A percentile compares a stretch with the other conserved stretches of the same genome.
Evolutionary conservation across 2,888 invertebrate genomes (phyloP).

Genomic region (Diplazon laetatorius): DNA sequence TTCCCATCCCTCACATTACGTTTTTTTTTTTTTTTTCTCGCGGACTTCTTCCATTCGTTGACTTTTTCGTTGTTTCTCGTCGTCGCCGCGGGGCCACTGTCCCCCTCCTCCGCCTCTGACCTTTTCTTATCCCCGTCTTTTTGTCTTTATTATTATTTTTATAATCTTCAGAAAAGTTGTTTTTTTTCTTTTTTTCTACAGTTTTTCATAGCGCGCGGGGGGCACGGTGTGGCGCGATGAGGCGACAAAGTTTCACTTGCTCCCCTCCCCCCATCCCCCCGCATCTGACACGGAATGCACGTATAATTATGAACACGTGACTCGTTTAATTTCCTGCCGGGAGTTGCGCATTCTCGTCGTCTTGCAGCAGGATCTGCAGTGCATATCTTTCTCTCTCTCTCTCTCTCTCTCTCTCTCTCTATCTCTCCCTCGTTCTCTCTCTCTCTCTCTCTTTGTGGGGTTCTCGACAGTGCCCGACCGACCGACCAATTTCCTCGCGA

Average conservation of each 20-base stretch:
- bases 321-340: conserved; percentile 79
- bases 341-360: conserved; percentile 65
- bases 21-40: conserved; percentile 26
- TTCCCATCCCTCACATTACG: conserved; percentile 30
- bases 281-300: conserved; percentile 67
- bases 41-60: conserved; percentile 22
- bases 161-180: conserved; percentile 39
- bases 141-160: conserved; percentile 51
- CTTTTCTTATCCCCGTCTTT: too few species aligned
- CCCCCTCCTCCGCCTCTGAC: conserved; percentile 14
- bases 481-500: conserved; percentile 75
- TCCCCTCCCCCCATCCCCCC: conserved; percentile 6
- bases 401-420: too few species aligned
- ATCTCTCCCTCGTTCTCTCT: too few species aligned
- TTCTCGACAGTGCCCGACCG: conserved; percentile 54
- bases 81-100: neutral
- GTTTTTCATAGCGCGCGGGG: conserved; percentile 43
- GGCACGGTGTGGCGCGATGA: conserved; percentile 29
- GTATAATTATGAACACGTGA: conserved; percentile 80
- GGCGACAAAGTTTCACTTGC: conserved; percentile 30
- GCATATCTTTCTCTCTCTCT: too few species aligned
- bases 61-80: neutral
- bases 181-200: too few species aligned
- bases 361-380: neutral
- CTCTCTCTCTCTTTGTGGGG: too few species aligned